phyloP scores from a whole-genome alignment of 2,113 vertebrate genomes.

The Dendropsophus ebraccatus region DNA sequence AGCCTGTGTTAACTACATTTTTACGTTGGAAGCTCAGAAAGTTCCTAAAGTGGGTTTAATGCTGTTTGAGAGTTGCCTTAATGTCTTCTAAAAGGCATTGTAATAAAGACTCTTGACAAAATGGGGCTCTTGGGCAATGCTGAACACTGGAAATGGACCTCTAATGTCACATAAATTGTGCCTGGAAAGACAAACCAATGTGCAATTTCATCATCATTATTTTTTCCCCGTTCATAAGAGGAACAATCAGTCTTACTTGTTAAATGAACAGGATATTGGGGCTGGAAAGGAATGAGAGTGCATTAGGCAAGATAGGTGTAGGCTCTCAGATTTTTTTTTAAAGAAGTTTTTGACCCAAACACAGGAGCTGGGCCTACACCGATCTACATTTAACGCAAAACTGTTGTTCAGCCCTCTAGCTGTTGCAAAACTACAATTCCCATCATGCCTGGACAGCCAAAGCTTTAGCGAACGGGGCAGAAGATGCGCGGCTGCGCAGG shows the following conservation, averaged over 20 bases:
- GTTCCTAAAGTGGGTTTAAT: slow-evolving; percentile 23
- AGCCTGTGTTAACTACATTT: neutral
- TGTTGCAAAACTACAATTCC: no score
- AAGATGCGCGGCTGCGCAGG: no score
- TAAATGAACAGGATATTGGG: neutral
- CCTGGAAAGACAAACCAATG: slow-evolving; percentile 37
- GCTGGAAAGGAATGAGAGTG: neutral
- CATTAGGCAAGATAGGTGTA: neutral
- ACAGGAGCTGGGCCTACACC: neutral
- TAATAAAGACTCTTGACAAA: slow-evolving; percentile 29
- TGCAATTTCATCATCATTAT: slow-evolving; percentile 26
- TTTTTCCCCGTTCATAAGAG: neutral
- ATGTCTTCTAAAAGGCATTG: slow-evolving; percentile 45
- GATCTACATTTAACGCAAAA: neutral
- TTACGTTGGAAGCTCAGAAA: slow-evolving; percentile 3
- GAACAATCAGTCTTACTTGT: slow-evolving; percentile 30
- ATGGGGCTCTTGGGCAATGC: neutral
- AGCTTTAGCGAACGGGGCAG: no score
- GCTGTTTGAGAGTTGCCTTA: slow-evolving; percentile 16
- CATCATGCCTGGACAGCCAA: no score
- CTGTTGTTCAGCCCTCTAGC: no score
- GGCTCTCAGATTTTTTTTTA: neutral
- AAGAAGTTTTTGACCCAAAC: neutral
- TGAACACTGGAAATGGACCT: slow-evolving; percentile 22
- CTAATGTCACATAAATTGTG: slow-evolving; percentile 50